Evolutionary conservation across 2,888 invertebrate species (phyloP).

Genomic region (Platypus cylindrus): DNA sequence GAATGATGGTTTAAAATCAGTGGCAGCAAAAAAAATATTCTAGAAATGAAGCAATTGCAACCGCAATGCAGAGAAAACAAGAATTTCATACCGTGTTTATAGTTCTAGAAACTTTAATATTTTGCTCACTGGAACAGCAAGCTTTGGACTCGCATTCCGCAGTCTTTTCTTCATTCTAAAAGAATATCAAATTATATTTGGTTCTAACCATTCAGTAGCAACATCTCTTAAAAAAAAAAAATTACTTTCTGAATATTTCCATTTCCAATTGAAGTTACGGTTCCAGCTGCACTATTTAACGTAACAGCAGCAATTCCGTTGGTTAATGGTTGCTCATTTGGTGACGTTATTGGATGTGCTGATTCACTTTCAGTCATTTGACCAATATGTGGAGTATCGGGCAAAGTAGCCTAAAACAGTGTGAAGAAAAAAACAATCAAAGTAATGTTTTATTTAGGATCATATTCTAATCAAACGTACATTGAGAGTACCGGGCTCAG

Average conservation of each 20-base stretch:
- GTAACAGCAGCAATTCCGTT: constrained; percentile 31
- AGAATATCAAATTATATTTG: no score
- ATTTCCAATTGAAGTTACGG: constrained; percentile 17
- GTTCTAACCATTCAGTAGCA: no score
- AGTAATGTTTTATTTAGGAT: neutral
- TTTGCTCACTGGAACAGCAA: constrained; percentile 4
- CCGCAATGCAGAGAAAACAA: no score
- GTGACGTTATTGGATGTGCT: constrained; percentile 55
- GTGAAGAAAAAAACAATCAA: neutral
- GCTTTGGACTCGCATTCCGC: neutral
- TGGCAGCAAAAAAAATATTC: no score
- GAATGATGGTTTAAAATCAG: no score
- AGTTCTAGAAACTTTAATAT: constrained; percentile 21
- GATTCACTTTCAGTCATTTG: constrained; percentile 75
- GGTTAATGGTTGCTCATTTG: constrained; percentile 29
- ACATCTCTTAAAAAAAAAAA: neutral
- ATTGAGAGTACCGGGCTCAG: constrained; percentile 84
- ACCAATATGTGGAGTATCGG: constrained; percentile 71
- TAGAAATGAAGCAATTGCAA: no score
- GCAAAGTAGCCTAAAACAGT: constrained; percentile 49
- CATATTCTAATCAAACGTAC: constrained; percentile 4
- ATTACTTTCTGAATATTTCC: constrained; percentile 13
- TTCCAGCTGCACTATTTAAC: constrained; percentile 25
- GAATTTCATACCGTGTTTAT: constrained; percentile 32
- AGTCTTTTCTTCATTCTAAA: constrained; percentile 1